A percentile compares a stretch with the other conserved stretches of the same genome.
Conservation (phyloP, 35 echinoderm and acorn worm genomes). For the Ophioderma brevispina region DNA sequence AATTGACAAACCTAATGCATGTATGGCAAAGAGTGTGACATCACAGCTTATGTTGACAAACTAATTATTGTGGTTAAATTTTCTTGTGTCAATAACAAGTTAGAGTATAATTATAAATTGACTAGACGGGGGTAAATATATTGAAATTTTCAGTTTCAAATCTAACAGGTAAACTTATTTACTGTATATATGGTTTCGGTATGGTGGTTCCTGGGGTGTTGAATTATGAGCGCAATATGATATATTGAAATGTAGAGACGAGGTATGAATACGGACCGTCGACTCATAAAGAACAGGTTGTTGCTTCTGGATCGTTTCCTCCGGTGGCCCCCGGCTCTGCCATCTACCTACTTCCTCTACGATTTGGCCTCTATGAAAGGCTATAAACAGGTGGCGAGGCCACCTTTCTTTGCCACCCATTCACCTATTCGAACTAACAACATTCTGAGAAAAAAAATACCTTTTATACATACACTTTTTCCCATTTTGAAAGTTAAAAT, state of each 20-base stretch:
- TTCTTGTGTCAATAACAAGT: too few species aligned
- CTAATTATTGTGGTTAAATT: too few species aligned
- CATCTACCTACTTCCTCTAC: too few species aligned
- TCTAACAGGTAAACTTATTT: background rate
- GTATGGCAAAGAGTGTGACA: too few species aligned
- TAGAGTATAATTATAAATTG: too few species aligned
- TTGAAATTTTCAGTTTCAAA: too few species aligned
- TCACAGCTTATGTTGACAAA: too few species aligned
- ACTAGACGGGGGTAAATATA: too few species aligned
- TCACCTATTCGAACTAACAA: background rate
- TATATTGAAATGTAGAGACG: constrained; percentile 46
- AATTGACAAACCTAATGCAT: too few species aligned
- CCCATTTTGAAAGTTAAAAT: too few species aligned
- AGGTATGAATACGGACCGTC: constrained; percentile 22
- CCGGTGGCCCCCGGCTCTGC: background rate
- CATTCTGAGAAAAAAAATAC: background rate
- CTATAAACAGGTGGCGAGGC: background rate
- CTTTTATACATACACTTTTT: background rate
- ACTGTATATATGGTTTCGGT: constrained; percentile 33
- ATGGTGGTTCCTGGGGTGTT: constrained; percentile 43
- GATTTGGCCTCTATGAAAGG: background rate
- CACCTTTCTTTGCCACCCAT: background rate
- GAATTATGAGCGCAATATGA: constrained; percentile 15
- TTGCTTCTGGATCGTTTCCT: background rate
- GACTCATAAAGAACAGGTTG: background rate